A percentile compares a stretch with the other conserved stretches of the same genome.
These are phyloP conservation scores for Rhincodon typus DNA, from an alignment of 2,797 vertebrate genomes.

Conservation along the genomic window DNA sequence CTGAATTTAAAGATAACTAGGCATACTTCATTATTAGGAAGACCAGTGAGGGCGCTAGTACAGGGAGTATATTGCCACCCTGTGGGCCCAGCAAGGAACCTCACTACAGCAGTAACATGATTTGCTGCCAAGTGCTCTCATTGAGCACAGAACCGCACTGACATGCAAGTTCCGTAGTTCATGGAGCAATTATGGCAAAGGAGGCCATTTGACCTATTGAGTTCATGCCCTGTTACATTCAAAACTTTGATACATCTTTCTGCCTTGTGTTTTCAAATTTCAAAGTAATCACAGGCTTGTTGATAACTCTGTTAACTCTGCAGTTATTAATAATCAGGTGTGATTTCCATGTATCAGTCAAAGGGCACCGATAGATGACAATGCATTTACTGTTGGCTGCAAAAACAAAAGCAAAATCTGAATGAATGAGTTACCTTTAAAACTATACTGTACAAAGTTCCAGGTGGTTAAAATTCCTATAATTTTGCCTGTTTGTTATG, in stretches of 20 bases:
- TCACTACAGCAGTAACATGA: not conserved
- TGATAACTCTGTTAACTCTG: not conserved
- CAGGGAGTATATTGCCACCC: not conserved
- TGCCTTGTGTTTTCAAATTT: not conserved
- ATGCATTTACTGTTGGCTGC: slow-evolving; percentile 47
- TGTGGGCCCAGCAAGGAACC: not conserved
- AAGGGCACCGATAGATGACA: not conserved
- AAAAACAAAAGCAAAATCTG: slow-evolving; percentile 36
- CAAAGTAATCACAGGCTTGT: not conserved
- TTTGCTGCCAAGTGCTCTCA: not conserved
- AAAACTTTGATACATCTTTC: not conserved
- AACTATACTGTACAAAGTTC: not conserved
- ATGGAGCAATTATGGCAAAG: not conserved
- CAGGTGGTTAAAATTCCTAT: not conserved
- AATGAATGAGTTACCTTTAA: not conserved
- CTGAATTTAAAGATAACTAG: not conserved
- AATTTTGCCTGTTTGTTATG: not conserved
- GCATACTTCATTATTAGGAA: not conserved
- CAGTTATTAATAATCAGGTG: not conserved
- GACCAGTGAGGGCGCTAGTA: not conserved
- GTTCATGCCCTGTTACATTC: not conserved
- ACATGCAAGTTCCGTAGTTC: not conserved
- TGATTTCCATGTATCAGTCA: not conserved
- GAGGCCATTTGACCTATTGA: too few relatives aligned
- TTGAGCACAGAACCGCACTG: not conserved